These are phyloP conservation scores for Tenthredo scrophulariae DNA, from an alignment of 2,888 invertebrate genomes.

Conservation along the genomic window DNA sequence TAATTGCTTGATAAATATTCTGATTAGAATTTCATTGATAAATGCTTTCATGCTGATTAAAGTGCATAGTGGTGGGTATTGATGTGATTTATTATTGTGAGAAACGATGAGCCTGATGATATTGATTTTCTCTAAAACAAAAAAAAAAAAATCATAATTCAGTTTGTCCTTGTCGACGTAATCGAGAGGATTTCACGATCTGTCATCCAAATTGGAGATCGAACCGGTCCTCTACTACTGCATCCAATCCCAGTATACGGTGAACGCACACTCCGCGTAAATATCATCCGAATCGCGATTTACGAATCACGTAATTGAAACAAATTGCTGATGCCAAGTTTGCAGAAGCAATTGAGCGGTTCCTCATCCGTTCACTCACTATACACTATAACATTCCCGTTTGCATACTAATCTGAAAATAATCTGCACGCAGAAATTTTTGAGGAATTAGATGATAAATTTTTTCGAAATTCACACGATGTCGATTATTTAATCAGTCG, in stretches of 20 bases:
- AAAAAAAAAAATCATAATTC: not conserved
- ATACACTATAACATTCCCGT: not conserved
- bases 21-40: conserved; percentile 21
- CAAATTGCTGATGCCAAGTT: conserved; percentile 70
- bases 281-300: conserved; percentile 72
- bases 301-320: conserved; percentile 72
- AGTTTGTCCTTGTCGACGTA: conserved; percentile 1
- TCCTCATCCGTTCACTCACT: conserved; percentile 1
- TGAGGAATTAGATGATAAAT: not conserved
- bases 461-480: not conserved
- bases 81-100: not conserved
- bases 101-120: not conserved
- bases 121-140: not conserved
- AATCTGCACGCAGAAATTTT: not conserved
- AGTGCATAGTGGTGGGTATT: not conserved
- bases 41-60: conserved; percentile 23
- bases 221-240: conserved; percentile 25
- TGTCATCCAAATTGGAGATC: conserved; percentile 4
- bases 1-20: conserved; percentile 6
- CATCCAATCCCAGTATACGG: conserved; percentile 56
- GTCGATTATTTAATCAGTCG: conserved; percentile 13
- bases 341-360: conserved; percentile 48
- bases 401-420: not conserved
- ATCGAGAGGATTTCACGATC: conserved; percentile 34
- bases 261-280: conserved; percentile 65